Conservation (phyloP, 2,797 vertebrate species). For the Poeciliopsis turneri region DNA sequence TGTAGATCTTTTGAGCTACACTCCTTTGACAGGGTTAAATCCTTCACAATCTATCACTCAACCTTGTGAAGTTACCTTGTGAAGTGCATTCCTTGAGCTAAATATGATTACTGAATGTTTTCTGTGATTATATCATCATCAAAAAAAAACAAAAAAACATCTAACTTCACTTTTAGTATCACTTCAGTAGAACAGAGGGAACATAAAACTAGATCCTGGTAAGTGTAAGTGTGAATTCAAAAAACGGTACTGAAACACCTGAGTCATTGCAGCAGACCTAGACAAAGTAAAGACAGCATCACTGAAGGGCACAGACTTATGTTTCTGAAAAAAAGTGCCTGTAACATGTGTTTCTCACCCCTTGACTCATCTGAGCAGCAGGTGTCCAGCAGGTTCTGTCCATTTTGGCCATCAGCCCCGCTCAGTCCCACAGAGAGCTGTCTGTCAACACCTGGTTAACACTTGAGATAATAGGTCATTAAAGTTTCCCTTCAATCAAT, state of each 20-base stretch:
- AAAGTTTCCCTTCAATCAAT: slow-evolving; percentile 80
- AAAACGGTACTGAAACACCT: slow-evolving; percentile 44
- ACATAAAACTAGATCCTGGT: slow-evolving; percentile 42
- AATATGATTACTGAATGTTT: slow-evolving; percentile 41
- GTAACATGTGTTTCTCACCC: slow-evolving; percentile 27
- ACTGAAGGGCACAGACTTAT: slow-evolving; percentile 35
- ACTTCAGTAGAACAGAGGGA: slow-evolving; percentile 45
- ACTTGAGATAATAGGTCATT: slow-evolving; percentile 83
- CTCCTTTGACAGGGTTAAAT: background rate
- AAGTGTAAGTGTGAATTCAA: background rate
- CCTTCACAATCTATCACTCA: background rate
- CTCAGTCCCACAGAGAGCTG: slow-evolving; percentile 64
- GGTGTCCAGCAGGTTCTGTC: slow-evolving; percentile 55
- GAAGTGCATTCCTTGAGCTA: too few relatives aligned
- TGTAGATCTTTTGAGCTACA: background rate
- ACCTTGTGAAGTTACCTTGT: background rate
- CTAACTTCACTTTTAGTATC: slow-evolving; percentile 31
- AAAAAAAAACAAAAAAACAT: slow-evolving; percentile 29
- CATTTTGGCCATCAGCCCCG: slow-evolving; percentile 52
- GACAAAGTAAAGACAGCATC: slow-evolving; percentile 46
- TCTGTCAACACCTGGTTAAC: slow-evolving; percentile 81
- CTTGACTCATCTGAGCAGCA: slow-evolving; percentile 41
- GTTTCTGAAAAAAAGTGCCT: slow-evolving; percentile 17
- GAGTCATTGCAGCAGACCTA: slow-evolving; percentile 56
- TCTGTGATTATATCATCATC: slow-evolving; percentile 42